phyloP scores from a whole-genome alignment of 2,113 vertebrate species.

The Bombycilla garrulus region DNA sequence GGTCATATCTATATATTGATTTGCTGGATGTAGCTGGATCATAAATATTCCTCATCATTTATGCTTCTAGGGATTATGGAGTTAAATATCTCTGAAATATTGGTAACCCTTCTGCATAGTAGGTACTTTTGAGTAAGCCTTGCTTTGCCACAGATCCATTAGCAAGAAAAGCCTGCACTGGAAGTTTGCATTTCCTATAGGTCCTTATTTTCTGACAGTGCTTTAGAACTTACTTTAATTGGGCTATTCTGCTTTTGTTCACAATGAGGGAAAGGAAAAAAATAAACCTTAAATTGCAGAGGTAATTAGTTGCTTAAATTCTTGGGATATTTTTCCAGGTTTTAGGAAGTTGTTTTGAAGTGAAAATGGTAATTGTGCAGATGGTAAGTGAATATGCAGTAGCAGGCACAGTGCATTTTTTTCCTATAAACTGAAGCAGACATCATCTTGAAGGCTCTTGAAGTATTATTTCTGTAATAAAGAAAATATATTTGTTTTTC shows the following conservation, averaged over 20 bases:
- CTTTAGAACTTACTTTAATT: background rate
- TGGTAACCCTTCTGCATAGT: background rate
- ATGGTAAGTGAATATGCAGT: background rate
- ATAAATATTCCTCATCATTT: background rate
- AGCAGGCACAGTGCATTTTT: background rate
- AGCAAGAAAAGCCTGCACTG: background rate
- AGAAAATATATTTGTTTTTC: background rate
- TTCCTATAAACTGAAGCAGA: background rate
- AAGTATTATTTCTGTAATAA: background rate
- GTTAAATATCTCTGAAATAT: background rate
- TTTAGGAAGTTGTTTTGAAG: background rate
- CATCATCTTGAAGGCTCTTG: background rate
- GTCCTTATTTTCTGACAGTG: background rate
- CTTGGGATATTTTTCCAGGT: background rate
- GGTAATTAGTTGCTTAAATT: background rate
- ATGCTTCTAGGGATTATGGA: background rate
- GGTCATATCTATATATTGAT: background rate
- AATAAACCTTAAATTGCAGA: background rate
- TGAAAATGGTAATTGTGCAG: conserved; percentile 1
- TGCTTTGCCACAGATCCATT: background rate
- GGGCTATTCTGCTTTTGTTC: background rate
- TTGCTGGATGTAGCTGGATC: background rate
- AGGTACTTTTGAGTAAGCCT: background rate
- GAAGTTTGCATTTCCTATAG: background rate
- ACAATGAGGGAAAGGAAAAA: background rate